These are phyloP conservation scores for Chloroclystis v-ata DNA, from an alignment of 2,888 invertebrate species.

Conservation along the genomic window DNA sequence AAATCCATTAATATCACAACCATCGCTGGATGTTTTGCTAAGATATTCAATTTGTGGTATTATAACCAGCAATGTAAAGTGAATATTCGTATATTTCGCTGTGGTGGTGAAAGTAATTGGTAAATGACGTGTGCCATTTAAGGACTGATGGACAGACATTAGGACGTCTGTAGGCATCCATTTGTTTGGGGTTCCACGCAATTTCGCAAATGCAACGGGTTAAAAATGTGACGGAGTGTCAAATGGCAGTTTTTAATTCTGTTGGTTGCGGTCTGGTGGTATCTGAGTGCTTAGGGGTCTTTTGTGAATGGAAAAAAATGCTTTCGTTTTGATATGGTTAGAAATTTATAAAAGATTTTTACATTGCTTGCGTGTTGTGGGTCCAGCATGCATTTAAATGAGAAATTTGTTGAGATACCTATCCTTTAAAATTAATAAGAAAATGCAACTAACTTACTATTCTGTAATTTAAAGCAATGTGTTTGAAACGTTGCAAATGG, in stretches of 20 bases:
- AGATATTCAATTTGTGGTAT: neutral
- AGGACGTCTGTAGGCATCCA: constrained; percentile 71
- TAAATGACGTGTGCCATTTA: constrained; percentile 74
- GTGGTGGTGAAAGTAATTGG: constrained; percentile 48
- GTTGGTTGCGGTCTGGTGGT: constrained; percentile 22
- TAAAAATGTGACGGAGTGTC: constrained; percentile 60
- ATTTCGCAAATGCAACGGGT: constrained; percentile 69
- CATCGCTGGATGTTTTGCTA: constrained; percentile 35
- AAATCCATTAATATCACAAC: constrained; percentile 21
- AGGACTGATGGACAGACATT: constrained; percentile 73
- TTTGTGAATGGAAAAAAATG: constrained; percentile 2
- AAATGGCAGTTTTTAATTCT: constrained; percentile 42
- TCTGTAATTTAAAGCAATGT: too few relatives aligned
- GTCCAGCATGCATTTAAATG: too few relatives aligned
- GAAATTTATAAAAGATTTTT: too few relatives aligned
- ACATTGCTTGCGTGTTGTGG: too few relatives aligned
- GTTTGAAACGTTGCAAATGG: too few relatives aligned
- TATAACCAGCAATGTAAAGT: constrained; percentile 37
- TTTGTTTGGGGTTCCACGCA: constrained; percentile 64
- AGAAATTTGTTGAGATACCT: too few relatives aligned
- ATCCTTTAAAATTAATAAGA: too few relatives aligned
- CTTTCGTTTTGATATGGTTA: neutral
- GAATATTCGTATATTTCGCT: constrained; percentile 9
- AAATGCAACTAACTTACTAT: too few relatives aligned
- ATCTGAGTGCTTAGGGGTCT: constrained; percentile 7